Evolutionary conservation across 2,797 vertebrate genomes (phyloP), one percentile per base, ranked within the genome.

Genomic region (Bovichtus variegatus): DNA sequence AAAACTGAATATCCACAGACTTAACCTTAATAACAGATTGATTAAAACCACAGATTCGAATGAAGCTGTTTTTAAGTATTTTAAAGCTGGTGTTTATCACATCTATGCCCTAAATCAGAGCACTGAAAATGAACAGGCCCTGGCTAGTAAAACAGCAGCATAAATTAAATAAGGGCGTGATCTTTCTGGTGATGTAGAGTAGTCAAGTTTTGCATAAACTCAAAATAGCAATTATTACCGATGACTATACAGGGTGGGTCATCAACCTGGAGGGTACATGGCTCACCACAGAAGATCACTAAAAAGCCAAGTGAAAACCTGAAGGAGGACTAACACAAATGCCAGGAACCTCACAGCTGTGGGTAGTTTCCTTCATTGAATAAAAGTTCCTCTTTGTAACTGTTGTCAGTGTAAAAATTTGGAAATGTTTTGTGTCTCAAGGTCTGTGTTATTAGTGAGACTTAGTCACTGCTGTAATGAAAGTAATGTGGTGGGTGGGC

Each of bases 401-500:
- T 4, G 13, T 12, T 9, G 4, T 51, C 27, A 40, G 7, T 51
- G 62, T 58, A 34, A 31, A 40, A 66, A 65, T 54, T 50, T 23
- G n/a, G 41, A 2, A 77, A 75, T 50, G 31, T 76, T 49, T 27
- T 23, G 44, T 31, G 27, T 60, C 16, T 63, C 43, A 36, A 1
- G 9, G 49, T 29, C 72, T 54, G 34, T 31, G 31, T 38, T 71
- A 68, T 65, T 64, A 50, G 59, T 51, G 18, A 60, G 46, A 43
- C 53, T 21, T 54, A 36, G 19, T 31, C 21, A 63, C 15, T 71
- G 71, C 71, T 57, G 68, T 82, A 85, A 91, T 84, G 53, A 69
- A 81, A 87, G 76, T 91, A 84, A 90, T 84, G 74, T 73, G 81
- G 87, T 81, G 75, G 72, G 50, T 81, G 79, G 64, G 61, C 69